These are phyloP conservation scores for Trichogramma dendrolimi DNA, from an alignment of 2,888 invertebrate genomes.

Conservation along the genomic window DNA sequence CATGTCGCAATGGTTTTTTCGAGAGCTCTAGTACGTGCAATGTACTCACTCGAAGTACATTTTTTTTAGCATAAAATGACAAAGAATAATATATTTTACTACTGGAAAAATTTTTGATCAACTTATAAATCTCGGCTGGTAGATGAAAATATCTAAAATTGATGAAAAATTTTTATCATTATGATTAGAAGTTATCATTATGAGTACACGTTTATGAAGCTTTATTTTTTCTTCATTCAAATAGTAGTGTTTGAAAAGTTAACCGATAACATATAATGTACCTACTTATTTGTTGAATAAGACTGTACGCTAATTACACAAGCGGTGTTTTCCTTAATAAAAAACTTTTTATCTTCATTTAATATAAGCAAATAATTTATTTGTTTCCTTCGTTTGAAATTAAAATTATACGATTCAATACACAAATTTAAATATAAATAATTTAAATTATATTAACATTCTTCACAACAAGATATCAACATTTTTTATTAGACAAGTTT, in stretches of 20 bases:
- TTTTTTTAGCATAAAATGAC: constrained; percentile 38
- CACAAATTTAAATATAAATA: too few species aligned
- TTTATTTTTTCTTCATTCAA: too few species aligned
- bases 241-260: background rate
- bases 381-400: too few species aligned
- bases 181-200: constrained; percentile 17
- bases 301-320: constrained; percentile 30
- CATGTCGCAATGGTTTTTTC: constrained; percentile 25
- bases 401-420: too few species aligned
- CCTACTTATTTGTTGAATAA: constrained; percentile 33
- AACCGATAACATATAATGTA: constrained; percentile 10
- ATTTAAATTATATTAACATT: too few species aligned
- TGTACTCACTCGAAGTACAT: constrained; percentile 29
- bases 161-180: constrained; percentile 18
- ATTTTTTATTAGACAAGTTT: too few species aligned
- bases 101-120: constrained; percentile 32
- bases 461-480: too few species aligned
- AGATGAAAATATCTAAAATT: too few species aligned
- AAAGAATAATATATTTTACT: constrained; percentile 48
- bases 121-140: too few species aligned
- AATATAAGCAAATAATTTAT: too few species aligned
- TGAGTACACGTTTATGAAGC: too few species aligned
- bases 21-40: constrained; percentile 23
- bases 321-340: constrained; percentile 30
- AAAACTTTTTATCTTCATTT: too few species aligned